Conservation (phyloP, 2,797 vertebrate species). For the Darevskia nairensis region DNA sequence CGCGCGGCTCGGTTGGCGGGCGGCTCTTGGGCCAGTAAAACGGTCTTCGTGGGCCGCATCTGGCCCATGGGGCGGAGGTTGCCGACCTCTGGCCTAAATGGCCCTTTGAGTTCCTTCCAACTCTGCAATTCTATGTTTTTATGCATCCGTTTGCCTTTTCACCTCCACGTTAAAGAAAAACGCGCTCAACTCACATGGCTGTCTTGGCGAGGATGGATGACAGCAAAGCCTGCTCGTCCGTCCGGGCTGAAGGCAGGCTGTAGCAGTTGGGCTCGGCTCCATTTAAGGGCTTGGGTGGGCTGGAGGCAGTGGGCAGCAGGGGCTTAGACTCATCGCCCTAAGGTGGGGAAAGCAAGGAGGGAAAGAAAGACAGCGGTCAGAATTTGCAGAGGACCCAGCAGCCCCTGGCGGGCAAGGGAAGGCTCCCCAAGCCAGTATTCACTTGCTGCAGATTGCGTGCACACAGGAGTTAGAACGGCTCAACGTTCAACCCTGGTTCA, state of each 20-base stretch:
- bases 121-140: no score
- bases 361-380: constrained; percentile 29
- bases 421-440: not conserved
- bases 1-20: no score
- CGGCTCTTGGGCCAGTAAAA: no score
- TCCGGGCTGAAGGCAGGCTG: constrained; percentile 85
- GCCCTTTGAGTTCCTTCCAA: no score
- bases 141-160: no score
- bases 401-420: not conserved
- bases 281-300: constrained; percentile 88
- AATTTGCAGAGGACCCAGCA: not conserved
- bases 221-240: constrained; percentile 93
- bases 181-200: constrained; percentile 83
- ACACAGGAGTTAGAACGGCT: no score
- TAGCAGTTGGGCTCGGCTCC: constrained; percentile 86
- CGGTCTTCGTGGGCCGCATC: no score
- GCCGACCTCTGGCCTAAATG: no score
- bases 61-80: no score
- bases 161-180: not conserved
- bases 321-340: constrained; percentile 89
- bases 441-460: no score
- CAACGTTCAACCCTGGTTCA: not conserved
- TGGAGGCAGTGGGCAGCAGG: constrained; percentile 85
- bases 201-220: constrained; percentile 94
- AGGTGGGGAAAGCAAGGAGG: not conserved